phyloP scores from a whole-genome alignment of 2,888 invertebrate genomes.

The Epiperipatus broadwayi region DNA sequence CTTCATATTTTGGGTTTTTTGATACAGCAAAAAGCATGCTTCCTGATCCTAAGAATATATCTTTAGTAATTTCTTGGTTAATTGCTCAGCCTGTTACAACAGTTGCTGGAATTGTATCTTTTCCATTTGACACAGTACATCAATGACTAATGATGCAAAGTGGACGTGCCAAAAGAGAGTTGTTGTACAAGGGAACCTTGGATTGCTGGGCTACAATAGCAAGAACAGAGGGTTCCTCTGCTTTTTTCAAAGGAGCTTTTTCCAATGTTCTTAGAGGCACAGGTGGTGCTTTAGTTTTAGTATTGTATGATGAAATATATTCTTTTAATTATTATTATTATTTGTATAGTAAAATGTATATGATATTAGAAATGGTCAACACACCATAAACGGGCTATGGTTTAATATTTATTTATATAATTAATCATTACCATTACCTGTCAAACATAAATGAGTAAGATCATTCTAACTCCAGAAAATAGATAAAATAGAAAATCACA shows the following conservation, averaged over 20 bases:
- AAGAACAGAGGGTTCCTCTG: conserved; percentile 25
- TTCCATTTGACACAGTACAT: conserved; percentile 40
- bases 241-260: conserved; percentile 25
- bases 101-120: conserved; percentile 35
- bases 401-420: too few relatives aligned
- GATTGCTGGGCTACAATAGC: conserved; percentile 31
- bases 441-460: too few relatives aligned
- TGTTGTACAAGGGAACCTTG: conserved; percentile 32
- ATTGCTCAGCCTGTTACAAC: conserved; percentile 28
- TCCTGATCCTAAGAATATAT: conserved; percentile 26
- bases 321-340: too few relatives aligned
- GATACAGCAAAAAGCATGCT: conserved; percentile 32
- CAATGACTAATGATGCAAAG: conserved; percentile 41
- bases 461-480: too few relatives aligned
- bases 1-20: conserved; percentile 34
- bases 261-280: conserved; percentile 29
- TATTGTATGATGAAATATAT: conserved; percentile 30
- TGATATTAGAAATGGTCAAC: too few relatives aligned
- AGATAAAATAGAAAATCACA: too few relatives aligned
- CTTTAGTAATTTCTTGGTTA: conserved; percentile 27
- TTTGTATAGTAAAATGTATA: too few relatives aligned
- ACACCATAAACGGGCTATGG: too few relatives aligned
- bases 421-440: too few relatives aligned
- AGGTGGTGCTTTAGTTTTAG: conserved; percentile 30
- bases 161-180: conserved; percentile 26